Evolutionary conservation across 2,797 vertebrate species (phyloP).

Genomic region (Danio albolineatus): DNA sequence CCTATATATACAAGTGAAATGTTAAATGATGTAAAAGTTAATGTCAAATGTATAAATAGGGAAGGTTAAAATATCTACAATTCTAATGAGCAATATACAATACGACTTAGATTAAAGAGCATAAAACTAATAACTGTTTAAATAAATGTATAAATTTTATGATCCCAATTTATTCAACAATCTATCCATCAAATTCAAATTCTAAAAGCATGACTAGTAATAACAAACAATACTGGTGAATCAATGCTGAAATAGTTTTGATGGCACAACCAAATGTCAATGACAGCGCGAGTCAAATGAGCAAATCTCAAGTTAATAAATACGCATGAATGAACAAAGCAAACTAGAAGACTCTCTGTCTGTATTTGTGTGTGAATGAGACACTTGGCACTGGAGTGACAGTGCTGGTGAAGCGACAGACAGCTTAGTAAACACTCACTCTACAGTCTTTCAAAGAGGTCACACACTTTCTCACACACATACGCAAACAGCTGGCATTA

Average conservation of each 20-base stretch:
- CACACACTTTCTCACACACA: constrained; percentile 52
- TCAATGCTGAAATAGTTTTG: background rate
- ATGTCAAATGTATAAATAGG: too few relatives aligned
- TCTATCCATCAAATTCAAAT: background rate
- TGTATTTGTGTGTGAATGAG: constrained; percentile 34
- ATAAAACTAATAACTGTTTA: too few relatives aligned
- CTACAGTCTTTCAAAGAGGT: constrained; percentile 50
- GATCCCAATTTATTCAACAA: background rate
- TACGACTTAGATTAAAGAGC: too few relatives aligned
- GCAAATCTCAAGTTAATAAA: constrained; percentile 14
- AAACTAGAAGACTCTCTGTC: constrained; percentile 35
- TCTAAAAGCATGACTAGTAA: background rate
- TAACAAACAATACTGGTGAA: background rate
- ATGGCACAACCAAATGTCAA: constrained; percentile 9
- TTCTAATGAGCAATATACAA: too few relatives aligned
- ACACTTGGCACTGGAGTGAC: constrained; percentile 71
- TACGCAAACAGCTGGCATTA: constrained; percentile 63
- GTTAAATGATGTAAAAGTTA: too few relatives aligned
- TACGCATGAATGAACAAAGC: constrained; percentile 38
- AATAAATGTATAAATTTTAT: too few relatives aligned
- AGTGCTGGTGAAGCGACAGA: constrained; percentile 73
- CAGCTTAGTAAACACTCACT: constrained; percentile 71
- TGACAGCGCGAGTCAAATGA: background rate
- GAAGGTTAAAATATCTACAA: too few relatives aligned
- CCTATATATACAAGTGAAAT: too few relatives aligned